These are phyloP conservation scores for Psilanteris sp. DNA, from an alignment of 1,140 invertebrate species.

Conservation along the genomic window DNA sequence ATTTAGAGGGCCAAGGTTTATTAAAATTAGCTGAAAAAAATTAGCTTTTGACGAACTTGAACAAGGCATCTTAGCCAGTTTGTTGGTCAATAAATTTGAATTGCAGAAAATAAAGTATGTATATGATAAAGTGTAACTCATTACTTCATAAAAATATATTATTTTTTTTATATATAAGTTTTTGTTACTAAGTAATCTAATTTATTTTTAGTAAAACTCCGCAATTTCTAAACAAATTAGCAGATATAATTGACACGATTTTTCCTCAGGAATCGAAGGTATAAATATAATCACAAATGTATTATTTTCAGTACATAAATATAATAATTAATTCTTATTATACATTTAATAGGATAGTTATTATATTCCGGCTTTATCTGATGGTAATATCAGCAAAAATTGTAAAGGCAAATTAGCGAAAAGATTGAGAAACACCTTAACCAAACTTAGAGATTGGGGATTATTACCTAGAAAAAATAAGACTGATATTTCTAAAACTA, in stretches of 20 bases:
- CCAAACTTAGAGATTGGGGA: conserved; percentile 18
- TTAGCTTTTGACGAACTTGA: too few relatives aligned
- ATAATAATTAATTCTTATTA: not conserved
- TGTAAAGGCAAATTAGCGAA: conserved; percentile 9
- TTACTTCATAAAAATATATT: too few relatives aligned
- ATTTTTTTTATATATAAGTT: too few relatives aligned
- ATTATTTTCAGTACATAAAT: too few relatives aligned
- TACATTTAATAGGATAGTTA: conserved; percentile 39
- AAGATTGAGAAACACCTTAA: conserved; percentile 1
- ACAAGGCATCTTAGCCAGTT: too few relatives aligned
- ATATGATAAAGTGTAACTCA: too few relatives aligned
- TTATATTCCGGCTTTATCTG: conserved; percentile 1
- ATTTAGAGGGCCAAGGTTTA: too few relatives aligned
- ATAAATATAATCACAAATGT: too few relatives aligned
- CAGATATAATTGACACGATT: not conserved
- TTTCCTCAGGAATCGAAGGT: not conserved
- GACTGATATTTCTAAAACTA: not conserved
- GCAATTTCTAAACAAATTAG: not conserved
- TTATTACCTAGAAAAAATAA: not conserved
- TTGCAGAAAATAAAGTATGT: too few relatives aligned
- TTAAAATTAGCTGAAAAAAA: too few relatives aligned
- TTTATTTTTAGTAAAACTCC: not conserved
- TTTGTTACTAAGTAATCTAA: too few relatives aligned
- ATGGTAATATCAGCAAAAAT: conserved; percentile 7
- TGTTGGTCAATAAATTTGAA: too few relatives aligned